These are phyloP conservation scores for Dipodomys merriami DNA, from an alignment of 2,113 vertebrate species.

Conservation along the genomic window DNA sequence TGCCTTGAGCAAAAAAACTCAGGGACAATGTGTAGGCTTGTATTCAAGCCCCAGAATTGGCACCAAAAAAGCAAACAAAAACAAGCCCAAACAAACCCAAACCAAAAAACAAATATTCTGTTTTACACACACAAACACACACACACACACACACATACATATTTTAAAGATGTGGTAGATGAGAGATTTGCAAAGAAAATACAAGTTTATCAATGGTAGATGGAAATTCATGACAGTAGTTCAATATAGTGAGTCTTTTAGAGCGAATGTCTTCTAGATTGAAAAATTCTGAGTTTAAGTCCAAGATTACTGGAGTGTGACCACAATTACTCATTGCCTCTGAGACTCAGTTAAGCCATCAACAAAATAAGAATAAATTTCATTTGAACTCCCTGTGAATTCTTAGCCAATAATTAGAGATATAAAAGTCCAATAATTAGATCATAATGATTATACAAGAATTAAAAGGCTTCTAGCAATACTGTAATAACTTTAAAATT, in stretches of 20 bases:
- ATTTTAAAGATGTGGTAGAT: not conserved
- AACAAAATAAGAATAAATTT: not conserved
- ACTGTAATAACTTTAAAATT: too few species aligned
- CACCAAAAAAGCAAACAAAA: too few species aligned
- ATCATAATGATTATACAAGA: not conserved
- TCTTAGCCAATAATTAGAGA: too few species aligned
- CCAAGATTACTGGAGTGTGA: not conserved
- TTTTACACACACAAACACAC: too few species aligned
- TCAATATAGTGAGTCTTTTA: not conserved
- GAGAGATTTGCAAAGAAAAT: not conserved
- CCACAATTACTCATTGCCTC: not conserved
- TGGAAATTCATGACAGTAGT: not conserved
- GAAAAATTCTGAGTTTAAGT: slow-evolving; percentile 29
- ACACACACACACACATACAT: too few species aligned
- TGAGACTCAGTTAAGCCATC: not conserved
- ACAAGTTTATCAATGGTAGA: not conserved
- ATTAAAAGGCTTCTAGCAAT: not conserved
- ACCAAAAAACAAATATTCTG: too few species aligned
- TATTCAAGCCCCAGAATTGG: too few species aligned
- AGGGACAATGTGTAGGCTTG: too few species aligned
- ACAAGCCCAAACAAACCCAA: too few species aligned
- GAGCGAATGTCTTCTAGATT: not conserved
- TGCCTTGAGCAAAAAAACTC: too few species aligned
- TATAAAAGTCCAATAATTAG: not conserved
- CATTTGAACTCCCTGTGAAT: too few species aligned